phyloP scores from a whole-genome alignment of 1,140 invertebrate species.

The Drosophila miranda region DNA sequence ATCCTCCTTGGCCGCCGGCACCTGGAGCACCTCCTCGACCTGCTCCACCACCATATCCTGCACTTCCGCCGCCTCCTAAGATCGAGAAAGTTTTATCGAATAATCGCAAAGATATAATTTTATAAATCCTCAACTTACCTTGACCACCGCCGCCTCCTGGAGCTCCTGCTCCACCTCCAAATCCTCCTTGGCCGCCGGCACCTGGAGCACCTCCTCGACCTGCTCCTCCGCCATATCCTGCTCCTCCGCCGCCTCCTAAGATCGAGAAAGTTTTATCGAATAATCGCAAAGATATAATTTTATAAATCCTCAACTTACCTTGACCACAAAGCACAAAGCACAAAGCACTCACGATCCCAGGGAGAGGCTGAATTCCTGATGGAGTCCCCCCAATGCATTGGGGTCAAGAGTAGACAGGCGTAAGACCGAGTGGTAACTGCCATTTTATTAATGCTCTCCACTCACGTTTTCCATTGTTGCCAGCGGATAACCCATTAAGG shows the following conservation, averaged over 20 bases:
- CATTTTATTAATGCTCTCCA: constrained; percentile 38
- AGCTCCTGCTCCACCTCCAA: constrained; percentile 24
- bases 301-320: not conserved
- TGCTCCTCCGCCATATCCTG: constrained; percentile 21
- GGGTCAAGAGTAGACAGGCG: constrained; percentile 38
- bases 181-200: constrained; percentile 31
- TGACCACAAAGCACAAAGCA: constrained; percentile 43
- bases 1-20: constrained; percentile 2
- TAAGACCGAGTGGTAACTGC: constrained; percentile 24
- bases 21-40: constrained; percentile 44
- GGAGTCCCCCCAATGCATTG: constrained; percentile 2
- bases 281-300: too few relatives aligned
- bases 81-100: too few relatives aligned
- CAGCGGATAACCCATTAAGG: constrained; percentile 36
- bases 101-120: too few relatives aligned
- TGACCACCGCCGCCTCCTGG: too few relatives aligned
- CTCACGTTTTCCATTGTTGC: constrained; percentile 50
- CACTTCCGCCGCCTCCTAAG: constrained; percentile 14
- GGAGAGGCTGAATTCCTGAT: not conserved
- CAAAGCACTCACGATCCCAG: constrained; percentile 5
- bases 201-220: constrained; percentile 46
- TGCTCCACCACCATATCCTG: constrained; percentile 13
- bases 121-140: too few relatives aligned
- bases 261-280: too few relatives aligned
- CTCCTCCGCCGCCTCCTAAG: constrained; percentile 10